Base-by-base conservation (phyloP, 2,113 vertebrate species). In the Oophaga pumilio region DNA sequence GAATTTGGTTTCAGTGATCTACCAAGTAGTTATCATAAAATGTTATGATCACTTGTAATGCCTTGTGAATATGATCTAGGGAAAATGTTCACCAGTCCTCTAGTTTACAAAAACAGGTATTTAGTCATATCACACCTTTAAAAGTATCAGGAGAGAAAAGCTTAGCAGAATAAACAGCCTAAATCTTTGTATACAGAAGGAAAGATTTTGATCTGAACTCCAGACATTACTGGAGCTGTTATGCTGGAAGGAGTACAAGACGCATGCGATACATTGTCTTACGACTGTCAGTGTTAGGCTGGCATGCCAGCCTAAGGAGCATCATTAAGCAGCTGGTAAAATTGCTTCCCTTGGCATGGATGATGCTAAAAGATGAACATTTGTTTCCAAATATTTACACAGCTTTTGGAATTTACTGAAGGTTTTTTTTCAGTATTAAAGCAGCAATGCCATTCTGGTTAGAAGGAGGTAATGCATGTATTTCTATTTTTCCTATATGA, bases 321-420 rank as follows among this genome's bases (percentile, higher is more conserved):
- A 74, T 74, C 86, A 87, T 87, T 87, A 87, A 82, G 86, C 86
- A 87, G 86, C 86, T 87, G 86, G 76, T 87, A 80, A 87, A 87
- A 87, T 87, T 87, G 66, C 86, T 87, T 87, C 78, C 76, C 86
- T 87, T 87, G 86, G 86, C 86, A 87, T 82, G 50, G 66, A 74
- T 62, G 56, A 80, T 87, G 62, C 77, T 82, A 87, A 87, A 82
- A 87, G 86, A 87, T 87, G 43, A 87, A 82, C 78, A 74, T 22
- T 82, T 87, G 77, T 87, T 82, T 87, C 66, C 86, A 87, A 87
- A 87, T 87, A 87, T 87, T 87, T 87, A 87, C 78, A 87, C 66
- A 87, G 77, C 66, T 82, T 82, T 81, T 87, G 66, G 76, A 87
- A 60, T 62, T 82, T 64, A 87, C 50, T 87, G 49, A 53, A 60